A percentile compares a stretch with the other conserved stretches of the same genome.
Evolutionary conservation across 1,140 invertebrate species (phyloP).

Genomic region (Lethocerus indicus): DNA sequence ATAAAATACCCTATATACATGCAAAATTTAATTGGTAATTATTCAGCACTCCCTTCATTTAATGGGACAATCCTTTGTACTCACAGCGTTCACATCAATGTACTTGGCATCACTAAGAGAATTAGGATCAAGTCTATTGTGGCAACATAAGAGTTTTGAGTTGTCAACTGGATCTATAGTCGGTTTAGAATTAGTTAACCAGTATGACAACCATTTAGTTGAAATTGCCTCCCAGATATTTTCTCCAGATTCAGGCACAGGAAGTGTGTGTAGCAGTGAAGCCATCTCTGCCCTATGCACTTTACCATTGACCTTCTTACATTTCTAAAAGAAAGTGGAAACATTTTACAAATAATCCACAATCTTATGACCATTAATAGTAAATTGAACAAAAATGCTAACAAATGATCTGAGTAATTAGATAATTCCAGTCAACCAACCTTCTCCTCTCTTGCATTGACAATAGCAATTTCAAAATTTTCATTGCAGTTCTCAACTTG

Average conservation of each 20-base stretch:
- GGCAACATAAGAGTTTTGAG: constrained; percentile 14
- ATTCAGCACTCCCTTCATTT: no score
- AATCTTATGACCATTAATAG: no score
- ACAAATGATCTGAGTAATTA: no score
- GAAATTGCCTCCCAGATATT: constrained; percentile 15
- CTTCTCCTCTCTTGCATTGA: constrained; percentile 10
- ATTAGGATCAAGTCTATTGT: constrained; percentile 17
- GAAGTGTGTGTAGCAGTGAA: constrained; percentile 3
- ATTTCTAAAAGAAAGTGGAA: constrained; percentile 5
- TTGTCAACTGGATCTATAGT: constrained; percentile 16
- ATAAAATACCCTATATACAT: not conserved
- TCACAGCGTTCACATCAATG: constrained; percentile 14
- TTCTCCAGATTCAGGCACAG: constrained; percentile 1
- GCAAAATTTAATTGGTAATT: constrained; percentile 1
- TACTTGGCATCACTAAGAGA: constrained; percentile 15
- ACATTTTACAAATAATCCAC: not conserved
- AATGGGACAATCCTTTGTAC: no score
- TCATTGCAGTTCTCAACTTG: constrained; percentile 11
- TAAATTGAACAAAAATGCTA: no score
- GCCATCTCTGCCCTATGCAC: constrained; percentile 11
- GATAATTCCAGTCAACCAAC: not conserved
- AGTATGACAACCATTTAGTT: constrained; percentile 15
- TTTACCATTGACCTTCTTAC: constrained; percentile 4
- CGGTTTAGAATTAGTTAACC: constrained; percentile 13
- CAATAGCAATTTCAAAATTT: constrained; percentile 12